Percentiles rank a stretch among this genome's conserved stretches.
phyloP scores from a whole-genome alignment of 2,113 vertebrate genomes.

The Entomyzon cyanotis region DNA sequence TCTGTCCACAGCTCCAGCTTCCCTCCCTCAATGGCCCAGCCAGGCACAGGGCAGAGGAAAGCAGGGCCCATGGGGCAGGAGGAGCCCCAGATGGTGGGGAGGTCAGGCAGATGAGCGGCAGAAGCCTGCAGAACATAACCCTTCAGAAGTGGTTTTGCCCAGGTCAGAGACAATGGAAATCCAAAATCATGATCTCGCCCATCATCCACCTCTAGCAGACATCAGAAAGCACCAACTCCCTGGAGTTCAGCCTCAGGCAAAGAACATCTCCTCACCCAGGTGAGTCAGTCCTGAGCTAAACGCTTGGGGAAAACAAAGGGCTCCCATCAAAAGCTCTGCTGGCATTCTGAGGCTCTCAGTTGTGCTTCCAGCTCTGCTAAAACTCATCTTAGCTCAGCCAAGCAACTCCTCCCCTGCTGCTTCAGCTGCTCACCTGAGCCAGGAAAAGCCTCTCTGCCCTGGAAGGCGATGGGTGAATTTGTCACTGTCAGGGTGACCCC shows the following conservation, averaged over 20 bases:
- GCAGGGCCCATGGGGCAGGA: constrained; percentile 58
- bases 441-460: not conserved
- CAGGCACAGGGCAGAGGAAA: constrained; percentile 53
- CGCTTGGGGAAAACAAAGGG: not conserved
- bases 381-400: not conserved
- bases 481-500: not conserved
- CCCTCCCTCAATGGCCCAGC: not conserved
- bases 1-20: not conserved
- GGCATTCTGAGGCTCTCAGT: not conserved
- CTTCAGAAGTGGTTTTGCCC: not conserved
- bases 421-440: not conserved
- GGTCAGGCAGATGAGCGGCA: constrained; percentile 55
- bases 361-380: not conserved
- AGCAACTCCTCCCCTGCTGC: not conserved
- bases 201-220: not conserved
- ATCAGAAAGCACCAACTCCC: not conserved
- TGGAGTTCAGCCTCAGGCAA: not conserved
- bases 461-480: not conserved
- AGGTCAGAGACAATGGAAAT: not conserved
- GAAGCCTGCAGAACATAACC: constrained; percentile 3
- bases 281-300: not conserved
- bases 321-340: not conserved
- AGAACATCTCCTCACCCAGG: not conserved
- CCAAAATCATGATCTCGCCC: not conserved
- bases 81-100: not conserved